phyloP scores from a whole-genome alignment of 2,797 vertebrate species.

The Enteromius fasciolatus region DNA sequence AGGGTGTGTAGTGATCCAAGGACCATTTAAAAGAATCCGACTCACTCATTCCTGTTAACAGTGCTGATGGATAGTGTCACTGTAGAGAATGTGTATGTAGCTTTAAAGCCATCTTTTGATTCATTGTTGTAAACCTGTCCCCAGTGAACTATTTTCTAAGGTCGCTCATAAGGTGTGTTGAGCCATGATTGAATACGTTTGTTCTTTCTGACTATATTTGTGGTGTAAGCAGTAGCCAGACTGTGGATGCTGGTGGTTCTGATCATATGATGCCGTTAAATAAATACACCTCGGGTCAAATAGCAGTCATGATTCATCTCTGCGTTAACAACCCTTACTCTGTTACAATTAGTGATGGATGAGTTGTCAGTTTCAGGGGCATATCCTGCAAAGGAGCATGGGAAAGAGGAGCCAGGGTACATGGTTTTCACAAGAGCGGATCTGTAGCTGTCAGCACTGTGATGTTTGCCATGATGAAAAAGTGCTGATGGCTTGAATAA shows the following conservation, averaged over 20 bases:
- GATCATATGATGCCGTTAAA: neutral
- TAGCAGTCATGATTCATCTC: slow-evolving; percentile 25
- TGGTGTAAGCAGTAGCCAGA: slow-evolving; percentile 14
- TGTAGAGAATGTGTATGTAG: neutral
- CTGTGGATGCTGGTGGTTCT: neutral
- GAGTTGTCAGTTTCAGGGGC: slow-evolving; percentile 21
- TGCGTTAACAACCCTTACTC: neutral
- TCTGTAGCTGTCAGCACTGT: slow-evolving; percentile 25
- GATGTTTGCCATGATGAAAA: slow-evolving; percentile 12
- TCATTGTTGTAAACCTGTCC: neutral
- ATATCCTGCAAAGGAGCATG: slow-evolving; percentile 33
- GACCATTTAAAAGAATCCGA: neutral
- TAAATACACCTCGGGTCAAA: slow-evolving; percentile 36
- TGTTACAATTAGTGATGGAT: slow-evolving; percentile 25
- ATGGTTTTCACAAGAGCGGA: slow-evolving; percentile 6
- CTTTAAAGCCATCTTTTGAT: neutral
- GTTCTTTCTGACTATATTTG: slow-evolving; percentile 4
- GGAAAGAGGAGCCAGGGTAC: slow-evolving; percentile 27
- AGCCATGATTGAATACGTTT: neutral
- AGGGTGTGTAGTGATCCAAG: slow-evolving; percentile 17
- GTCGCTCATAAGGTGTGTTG: slow-evolving; percentile 7
- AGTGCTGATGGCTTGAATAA: slow-evolving; percentile 23
- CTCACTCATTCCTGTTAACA: neutral
- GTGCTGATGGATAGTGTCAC: neutral
- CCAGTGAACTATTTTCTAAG: neutral